Base-by-base conservation (phyloP, 2,888 invertebrate genomes). In the Micoletzkya japonica region DNA sequence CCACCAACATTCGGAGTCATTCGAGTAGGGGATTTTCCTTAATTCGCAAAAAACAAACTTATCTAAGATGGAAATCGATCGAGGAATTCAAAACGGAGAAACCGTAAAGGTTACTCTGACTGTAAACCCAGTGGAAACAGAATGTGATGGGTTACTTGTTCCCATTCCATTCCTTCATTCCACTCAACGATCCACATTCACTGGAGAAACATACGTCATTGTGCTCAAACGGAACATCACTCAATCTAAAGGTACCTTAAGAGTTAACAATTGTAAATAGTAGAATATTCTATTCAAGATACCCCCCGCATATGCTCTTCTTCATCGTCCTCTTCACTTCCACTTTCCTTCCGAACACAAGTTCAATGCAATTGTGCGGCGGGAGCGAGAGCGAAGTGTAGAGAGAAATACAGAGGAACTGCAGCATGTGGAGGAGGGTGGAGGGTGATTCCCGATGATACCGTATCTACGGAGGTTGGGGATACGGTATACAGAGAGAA, bases 381-480 rank as follows among this genome's bases (percentile, higher is more conserved):
- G 30, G 68, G 68, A 39, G 68, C 58, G 24, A 20, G 68, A 2
- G 4, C 64, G 32, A 32, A 32, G 24, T 66, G 10, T 24, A 52
- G 66, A 3, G 20, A 56, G 1, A 57, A 67, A 39, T 67, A 56
- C 30, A 26, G 61, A 34, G 67, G 58, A 1, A 44, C 58, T 0
- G 68, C 68, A 24, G 68, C 57, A 7, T 68, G 68, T 44, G 68
- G 68, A 24, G 44, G 36, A 2, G 44, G 57, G 20, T 68, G 68
- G 68, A 39, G 44, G 34, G 20, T 26, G 24, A 68, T 68, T 7
- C 68, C 68, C 20, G 68, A 68, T 32, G 68, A 68, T 49, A 68
- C 68, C 20, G 26, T 68, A 0, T 58, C 57, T 24, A 57, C 49
- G 4, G 68, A 68, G 34, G 68, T 68, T 1, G 24, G 52, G 7